A percentile compares a stretch with the other conserved stretches of the same genome.
Evolutionary conservation across 2,888 invertebrate species (phyloP).

Genomic region (Amiota minor): DNA sequence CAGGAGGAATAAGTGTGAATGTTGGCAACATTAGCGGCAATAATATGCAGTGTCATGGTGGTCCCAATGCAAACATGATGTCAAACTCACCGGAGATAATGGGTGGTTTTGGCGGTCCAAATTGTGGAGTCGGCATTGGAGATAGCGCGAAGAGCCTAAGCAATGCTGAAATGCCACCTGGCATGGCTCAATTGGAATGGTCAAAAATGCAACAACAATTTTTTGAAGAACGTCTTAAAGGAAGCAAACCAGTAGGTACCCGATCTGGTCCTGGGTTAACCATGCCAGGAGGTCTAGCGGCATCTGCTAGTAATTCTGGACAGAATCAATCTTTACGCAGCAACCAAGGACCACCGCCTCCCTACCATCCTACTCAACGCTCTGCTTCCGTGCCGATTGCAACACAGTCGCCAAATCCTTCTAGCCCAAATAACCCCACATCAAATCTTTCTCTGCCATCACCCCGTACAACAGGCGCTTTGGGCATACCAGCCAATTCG

Average conservation of each 20-base stretch:
- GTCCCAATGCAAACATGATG: conserved; percentile 43
- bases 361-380: conserved; percentile 83
- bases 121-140: conserved; percentile 44
- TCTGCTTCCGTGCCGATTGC: conserved; percentile 84
- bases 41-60: conserved; percentile 44
- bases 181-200: conserved; percentile 87
- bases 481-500: conserved; percentile 79
- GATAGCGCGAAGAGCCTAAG: conserved; percentile 45
- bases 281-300: conserved; percentile 22
- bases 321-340: conserved; percentile 44
- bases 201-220: conserved; percentile 91
- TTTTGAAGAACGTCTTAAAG: conserved; percentile 79
- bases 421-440: conserved; percentile 82
- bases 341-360: conserved; percentile 83
- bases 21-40: conserved; percentile 38
- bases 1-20: conserved; percentile 28
- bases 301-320: conserved; percentile 18
- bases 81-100: conserved; percentile 54
- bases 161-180: conserved; percentile 52
- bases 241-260: conserved; percentile 62
- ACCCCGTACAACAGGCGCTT: conserved; percentile 74
- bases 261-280: conserved; percentile 40
- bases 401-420: conserved; percentile 82
- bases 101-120: conserved; percentile 45
- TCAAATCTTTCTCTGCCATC: conserved; percentile 84